Conservation (phyloP, 1,140 invertebrate genomes). For the Sweltsa coloradensis region DNA sequence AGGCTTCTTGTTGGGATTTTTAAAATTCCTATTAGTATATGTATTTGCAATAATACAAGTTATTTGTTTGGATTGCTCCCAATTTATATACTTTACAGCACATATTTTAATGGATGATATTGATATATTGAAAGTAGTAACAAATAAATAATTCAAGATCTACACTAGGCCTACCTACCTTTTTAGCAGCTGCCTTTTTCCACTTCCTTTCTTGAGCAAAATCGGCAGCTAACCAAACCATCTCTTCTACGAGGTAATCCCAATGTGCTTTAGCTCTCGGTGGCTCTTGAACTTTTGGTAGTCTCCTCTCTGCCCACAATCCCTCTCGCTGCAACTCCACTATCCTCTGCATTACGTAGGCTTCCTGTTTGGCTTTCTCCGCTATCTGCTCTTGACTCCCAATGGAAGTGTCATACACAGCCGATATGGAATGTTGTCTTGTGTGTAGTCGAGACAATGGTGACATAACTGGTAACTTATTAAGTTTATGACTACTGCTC, state of each 20-base stretch:
- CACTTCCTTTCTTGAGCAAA: constrained; percentile 95
- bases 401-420: constrained; percentile 36
- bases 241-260: constrained; percentile 97
- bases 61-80: no score
- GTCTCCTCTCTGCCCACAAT: constrained; percentile 80
- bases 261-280: constrained; percentile 87
- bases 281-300: constrained; percentile 89
- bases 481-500: no score
- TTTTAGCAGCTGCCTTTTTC: constrained; percentile 92
- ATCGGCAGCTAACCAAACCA: constrained; percentile 95
- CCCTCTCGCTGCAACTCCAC: constrained; percentile 79
- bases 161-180: constrained; percentile 35
- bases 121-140: background rate
- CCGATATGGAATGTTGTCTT: constrained; percentile 29
- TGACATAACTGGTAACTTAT: constrained; percentile 5
- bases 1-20: no score
- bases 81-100: no score
- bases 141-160: background rate
- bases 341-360: constrained; percentile 85
- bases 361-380: constrained; percentile 86
- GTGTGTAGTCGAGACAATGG: constrained; percentile 10
- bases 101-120: no score
- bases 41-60: no score
- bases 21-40: no score
- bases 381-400: constrained; percentile 65